Conservation (phyloP, 1,140 invertebrate genomes). For the Eumaeus atala region DNA sequence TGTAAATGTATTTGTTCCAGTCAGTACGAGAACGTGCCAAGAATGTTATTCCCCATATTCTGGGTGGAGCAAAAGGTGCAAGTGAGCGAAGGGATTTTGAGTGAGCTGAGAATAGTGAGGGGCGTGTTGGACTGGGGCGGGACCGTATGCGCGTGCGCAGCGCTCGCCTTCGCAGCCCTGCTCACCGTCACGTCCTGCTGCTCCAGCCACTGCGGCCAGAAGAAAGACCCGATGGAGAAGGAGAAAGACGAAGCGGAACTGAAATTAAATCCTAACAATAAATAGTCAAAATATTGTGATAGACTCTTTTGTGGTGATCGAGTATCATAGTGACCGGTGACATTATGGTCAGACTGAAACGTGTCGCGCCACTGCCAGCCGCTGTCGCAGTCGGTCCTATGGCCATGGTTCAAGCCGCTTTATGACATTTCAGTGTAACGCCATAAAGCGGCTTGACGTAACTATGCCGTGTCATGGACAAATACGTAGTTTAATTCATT, state of each 20-base stretch:
- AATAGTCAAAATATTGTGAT: not conserved
- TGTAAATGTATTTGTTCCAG: conserved; percentile 68
- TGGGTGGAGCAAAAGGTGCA: conserved; percentile 84
- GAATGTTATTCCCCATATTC: conserved; percentile 82
- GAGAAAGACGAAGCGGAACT: conserved; percentile 52
- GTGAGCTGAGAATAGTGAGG: conserved; percentile 47
- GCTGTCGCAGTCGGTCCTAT: too few relatives aligned
- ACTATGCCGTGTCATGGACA: too few relatives aligned
- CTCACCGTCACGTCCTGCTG: conserved; percentile 40
- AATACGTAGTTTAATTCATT: too few relatives aligned
- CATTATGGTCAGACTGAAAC: too few relatives aligned
- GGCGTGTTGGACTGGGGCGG: conserved; percentile 54
- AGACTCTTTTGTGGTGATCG: too few relatives aligned
- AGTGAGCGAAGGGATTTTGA: conserved; percentile 72
- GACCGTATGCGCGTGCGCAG: conserved; percentile 42
- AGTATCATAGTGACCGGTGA: not conserved
- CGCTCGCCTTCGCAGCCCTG: conserved; percentile 38
- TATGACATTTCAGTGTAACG: too few relatives aligned
- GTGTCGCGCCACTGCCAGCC: too few relatives aligned
- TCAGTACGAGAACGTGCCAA: conserved; percentile 79
- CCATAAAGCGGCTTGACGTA: not conserved
- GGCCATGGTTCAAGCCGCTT: too few relatives aligned
- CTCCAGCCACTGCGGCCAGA: conserved; percentile 37
- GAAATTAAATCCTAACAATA: conserved; percentile 48
- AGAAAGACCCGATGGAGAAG: conserved; percentile 27